Conservation (phyloP, 2,797 vertebrate genomes). For the Octomys mimax region DNA sequence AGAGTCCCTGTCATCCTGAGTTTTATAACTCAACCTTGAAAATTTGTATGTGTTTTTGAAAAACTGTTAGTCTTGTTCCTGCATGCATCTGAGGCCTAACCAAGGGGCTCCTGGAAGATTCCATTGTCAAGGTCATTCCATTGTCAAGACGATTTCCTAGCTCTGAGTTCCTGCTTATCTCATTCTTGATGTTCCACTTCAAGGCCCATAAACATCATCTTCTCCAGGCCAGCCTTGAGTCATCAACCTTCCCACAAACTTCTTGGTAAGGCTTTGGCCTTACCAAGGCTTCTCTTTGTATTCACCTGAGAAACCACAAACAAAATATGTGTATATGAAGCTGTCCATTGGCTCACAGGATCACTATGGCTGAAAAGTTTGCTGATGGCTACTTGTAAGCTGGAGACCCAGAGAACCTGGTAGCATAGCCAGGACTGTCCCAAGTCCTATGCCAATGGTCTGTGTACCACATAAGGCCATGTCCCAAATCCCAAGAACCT, state of each 20-base stretch:
- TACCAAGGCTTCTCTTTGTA: too few relatives aligned
- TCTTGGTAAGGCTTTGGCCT: neutral
- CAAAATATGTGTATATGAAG: neutral
- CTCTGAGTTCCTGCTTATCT: neutral
- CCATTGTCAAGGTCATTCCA: neutral
- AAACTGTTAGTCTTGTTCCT: neutral
- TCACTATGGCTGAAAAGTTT: neutral
- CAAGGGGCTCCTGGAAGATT: neutral
- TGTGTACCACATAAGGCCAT: too few relatives aligned
- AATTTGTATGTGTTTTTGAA: neutral
- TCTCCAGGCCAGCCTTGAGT: neutral
- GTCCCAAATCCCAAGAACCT: neutral
- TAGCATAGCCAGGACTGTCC: too few relatives aligned
- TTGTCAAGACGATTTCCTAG: neutral
- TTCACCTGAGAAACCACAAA: neutral
- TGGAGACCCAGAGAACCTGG: neutral
- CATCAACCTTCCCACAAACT: neutral
- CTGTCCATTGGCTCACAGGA: neutral
- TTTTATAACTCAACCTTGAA: constrained; percentile 35
- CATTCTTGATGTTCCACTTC: neutral
- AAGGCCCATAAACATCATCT: neutral
- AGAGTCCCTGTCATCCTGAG: neutral
- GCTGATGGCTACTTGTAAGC: neutral
- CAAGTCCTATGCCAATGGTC: neutral
- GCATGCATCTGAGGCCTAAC: neutral